Base-by-base conservation (phyloP, 2,888 invertebrate species). In the Salticus scenicus region DNA sequence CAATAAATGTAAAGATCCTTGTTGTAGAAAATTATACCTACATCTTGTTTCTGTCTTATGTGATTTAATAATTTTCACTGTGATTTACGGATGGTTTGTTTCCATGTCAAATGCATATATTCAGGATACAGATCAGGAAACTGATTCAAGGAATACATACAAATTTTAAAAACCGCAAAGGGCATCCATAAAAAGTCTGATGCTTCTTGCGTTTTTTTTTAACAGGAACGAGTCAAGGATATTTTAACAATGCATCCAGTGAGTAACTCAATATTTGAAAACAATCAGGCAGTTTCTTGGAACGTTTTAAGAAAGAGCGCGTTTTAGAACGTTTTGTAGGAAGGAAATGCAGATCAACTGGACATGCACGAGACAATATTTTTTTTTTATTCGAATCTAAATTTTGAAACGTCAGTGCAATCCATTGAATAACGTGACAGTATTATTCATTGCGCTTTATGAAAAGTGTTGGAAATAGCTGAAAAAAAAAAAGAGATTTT, bases 191-290 rank as follows among this genome's bases (percentile, higher is more conserved):
- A 24, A 24, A 57, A 57, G 2, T 12, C 10, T 5, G 20, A 1
- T 24, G 24, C 24, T 2, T 5, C 57, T 20, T 24, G 5, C 24
- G 24, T 24, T 20, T 57, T n/a, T n/a, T 37, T 57, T 57, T 57
- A 57, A 57, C 57, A 20, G 57, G 57, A 57, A 57, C 57, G 24
- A 5, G 12, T 57, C 57, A 57, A 57, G 57, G 57, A 57, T 57
- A 24, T 17, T 5, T 17, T 57, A 20, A 57, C 57, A 57, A 57
- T 57, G 24, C 20, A 24, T n/a, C 17, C 1, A 57, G 5, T 57
- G 57, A 20, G 57, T 57, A 57, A 57, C 24, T 4, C 24, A 4
- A 57, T 57, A 57, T 57, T 24, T 17, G 14, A 24, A 8, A 4
- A 57, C 24, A 24, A 17, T 4, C 14, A 57, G 37, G 37, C 37